Percentiles rank a stretch among this genome's conserved stretches.
These are phyloP conservation scores for Paratilapia polleni DNA, from an alignment of 2,113 vertebrate genomes.

Conservation along the genomic window DNA sequence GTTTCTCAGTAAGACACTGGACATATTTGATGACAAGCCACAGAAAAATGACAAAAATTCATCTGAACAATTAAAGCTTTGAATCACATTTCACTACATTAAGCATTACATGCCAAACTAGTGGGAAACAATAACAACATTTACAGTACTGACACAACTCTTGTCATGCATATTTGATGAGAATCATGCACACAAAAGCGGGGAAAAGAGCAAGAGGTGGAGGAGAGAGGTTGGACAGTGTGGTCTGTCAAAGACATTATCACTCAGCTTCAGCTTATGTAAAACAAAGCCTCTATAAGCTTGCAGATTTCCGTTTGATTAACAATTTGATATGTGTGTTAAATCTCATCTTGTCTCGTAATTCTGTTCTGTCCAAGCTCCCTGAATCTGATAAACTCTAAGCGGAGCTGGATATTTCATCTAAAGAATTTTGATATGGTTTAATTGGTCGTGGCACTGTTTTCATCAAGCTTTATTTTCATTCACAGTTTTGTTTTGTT, in stretches of 20 bases:
- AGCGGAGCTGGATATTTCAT: conserved; percentile 50
- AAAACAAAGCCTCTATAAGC: conserved; percentile 42
- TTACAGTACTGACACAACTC: conserved; percentile 47
- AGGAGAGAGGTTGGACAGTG: conserved; percentile 48
- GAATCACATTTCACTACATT: conserved; percentile 56
- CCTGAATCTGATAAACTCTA: conserved; percentile 41
- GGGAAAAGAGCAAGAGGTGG: conserved; percentile 36
- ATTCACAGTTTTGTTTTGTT: conserved; percentile 27
- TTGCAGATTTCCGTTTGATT: conserved; percentile 39
- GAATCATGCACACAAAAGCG: conserved; percentile 63
- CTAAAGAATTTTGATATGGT: conserved; percentile 44
- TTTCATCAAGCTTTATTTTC: conserved; percentile 22
- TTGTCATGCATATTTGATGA: conserved; percentile 68
- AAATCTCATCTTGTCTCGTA: background rate
- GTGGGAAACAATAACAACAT: conserved; percentile 29
- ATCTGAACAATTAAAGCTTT: conserved; percentile 44
- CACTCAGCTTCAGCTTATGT: conserved; percentile 31
- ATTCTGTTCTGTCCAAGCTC: conserved; percentile 32
- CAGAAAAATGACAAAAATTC: conserved; percentile 47
- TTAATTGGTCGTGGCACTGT: conserved; percentile 41
- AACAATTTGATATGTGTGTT: conserved; percentile 44
- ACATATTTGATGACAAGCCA: conserved; percentile 50
- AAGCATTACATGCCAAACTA: conserved; percentile 56
- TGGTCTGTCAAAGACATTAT: conserved; percentile 34
- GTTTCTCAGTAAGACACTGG: conserved; percentile 54